A percentile compares a stretch with the other conserved stretches of the same genome.
These are phyloP conservation scores for Zaprionus bogoriensis DNA, from an alignment of 2,888 invertebrate genomes.

Conservation along the genomic window DNA sequence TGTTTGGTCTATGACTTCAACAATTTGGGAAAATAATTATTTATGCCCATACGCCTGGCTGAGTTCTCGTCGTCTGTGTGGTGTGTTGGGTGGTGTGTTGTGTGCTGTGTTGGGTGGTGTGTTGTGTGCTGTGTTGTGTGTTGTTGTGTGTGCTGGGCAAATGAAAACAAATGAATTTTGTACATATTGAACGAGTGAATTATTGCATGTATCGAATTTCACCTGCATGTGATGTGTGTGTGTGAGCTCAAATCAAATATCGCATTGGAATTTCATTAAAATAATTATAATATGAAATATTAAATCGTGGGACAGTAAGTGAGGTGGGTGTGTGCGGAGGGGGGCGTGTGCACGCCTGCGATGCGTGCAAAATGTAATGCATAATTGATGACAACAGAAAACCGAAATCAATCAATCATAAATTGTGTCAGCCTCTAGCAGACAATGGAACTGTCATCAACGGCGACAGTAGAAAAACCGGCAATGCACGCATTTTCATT, in stretches of 20 bases:
- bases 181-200: constrained; percentile 42
- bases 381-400: constrained; percentile 66
- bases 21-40: constrained; percentile 27
- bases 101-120: constrained; percentile 5
- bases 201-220: constrained; percentile 51
- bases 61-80: constrained; percentile 1
- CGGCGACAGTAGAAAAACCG: constrained; percentile 4
- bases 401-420: constrained; percentile 76
- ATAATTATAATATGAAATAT: constrained; percentile 60
- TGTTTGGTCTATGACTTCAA: constrained; percentile 15
- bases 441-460: constrained; percentile 27
- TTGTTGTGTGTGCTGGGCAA: constrained; percentile 28
- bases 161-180: constrained; percentile 57
- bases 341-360: constrained; percentile 40
- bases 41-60: constrained; percentile 6
- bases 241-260: constrained; percentile 32
- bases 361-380: constrained; percentile 72
- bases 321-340: background rate
- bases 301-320: no score
- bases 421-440: constrained; percentile 62
- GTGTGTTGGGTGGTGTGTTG: background rate
- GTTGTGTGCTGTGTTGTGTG: constrained; percentile 1
- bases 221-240: constrained; percentile 15
- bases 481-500: constrained; percentile 4
- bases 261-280: constrained; percentile 67